Base-by-base conservation (phyloP, 2,113 vertebrate species). In the Micronycteris hirsuta region DNA sequence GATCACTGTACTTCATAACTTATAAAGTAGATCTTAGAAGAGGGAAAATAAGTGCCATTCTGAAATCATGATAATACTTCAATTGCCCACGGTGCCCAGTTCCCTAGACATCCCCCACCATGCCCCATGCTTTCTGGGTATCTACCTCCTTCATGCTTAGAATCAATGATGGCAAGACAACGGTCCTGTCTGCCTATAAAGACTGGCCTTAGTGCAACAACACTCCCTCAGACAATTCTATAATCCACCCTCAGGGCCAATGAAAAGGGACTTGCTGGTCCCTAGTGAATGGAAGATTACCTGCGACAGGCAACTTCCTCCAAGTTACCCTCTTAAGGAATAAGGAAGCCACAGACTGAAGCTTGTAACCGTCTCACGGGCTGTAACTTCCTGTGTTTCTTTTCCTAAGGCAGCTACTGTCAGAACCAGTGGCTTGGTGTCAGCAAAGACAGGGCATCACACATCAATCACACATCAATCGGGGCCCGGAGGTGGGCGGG, bases 311-410 rank as follows among this genome's bases (percentile, higher is more conserved):
- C 56, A 73, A 70, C 77, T 82, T 89, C 28, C 26, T 87, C 31
- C 49, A 78, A 6, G 43, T 65, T 56, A 70, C 8, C 63, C 49
- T 68, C 31, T 47, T 38, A 52, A 89, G 47, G 81, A 93, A 87
- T n/a, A 73, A 16, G 80, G 26, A 94, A 93, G 47, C 33, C 38
- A 71, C 24, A 76, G 54, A 20, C 82, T 73, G 24, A 93, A 76
- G 33, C 61, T 58, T 20, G 19, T 45, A 89, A 94, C 24, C 31
- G 0, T 1, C 24, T 47, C 54, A 88, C 11, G 22, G 19, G 3
- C 78, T 41, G 3, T 56, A 71, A 87, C 49, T 52, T 91, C 83
- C 43, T n/a, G 28, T 33, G 41, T 77, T 76, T 91, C 36, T 31
- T 22, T 78, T 47, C n/a, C 22, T 20, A 31, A 76, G 68, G 20